Conservation (phyloP, 2,888 invertebrate genomes). For the Amorpha juglandis region DNA sequence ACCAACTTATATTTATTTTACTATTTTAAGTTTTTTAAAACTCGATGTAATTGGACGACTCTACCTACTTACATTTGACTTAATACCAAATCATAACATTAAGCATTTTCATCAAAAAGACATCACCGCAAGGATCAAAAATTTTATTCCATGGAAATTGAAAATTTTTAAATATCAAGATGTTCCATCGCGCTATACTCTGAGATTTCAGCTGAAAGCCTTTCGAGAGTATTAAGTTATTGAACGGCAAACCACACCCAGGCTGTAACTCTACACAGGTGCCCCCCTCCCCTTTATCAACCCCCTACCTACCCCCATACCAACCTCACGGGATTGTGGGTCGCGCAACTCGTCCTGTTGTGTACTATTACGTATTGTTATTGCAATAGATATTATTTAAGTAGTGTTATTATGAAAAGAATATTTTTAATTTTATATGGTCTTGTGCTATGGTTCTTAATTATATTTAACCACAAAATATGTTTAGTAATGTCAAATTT, state of each 20-base stretch:
- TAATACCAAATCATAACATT: too few species aligned
- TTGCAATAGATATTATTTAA: conserved; percentile 47
- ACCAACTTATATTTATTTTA: too few species aligned
- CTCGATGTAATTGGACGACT: too few species aligned
- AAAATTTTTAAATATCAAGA: conserved; percentile 58
- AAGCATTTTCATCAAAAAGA: too few species aligned
- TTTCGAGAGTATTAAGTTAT: conserved; percentile 84
- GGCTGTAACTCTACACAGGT: conserved; percentile 77
- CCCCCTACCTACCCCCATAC: neutral
- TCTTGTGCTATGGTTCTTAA: too few species aligned
- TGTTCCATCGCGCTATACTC: conserved; percentile 48
- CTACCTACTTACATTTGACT: too few species aligned
- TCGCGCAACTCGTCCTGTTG: conserved; percentile 54
- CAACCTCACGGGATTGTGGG: conserved; percentile 45
- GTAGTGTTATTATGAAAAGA: conserved; percentile 1
- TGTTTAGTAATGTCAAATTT: too few species aligned
- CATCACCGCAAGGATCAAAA: too few species aligned
- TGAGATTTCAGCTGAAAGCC: conserved; percentile 84
- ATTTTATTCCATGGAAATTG: too few species aligned
- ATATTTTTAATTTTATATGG: too few species aligned
- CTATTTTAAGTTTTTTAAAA: too few species aligned
- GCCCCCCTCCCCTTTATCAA: conserved; percentile 34
- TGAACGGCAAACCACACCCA: conserved; percentile 85
- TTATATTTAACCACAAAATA: too few species aligned
- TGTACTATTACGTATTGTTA: conserved; percentile 68